Evolutionary conservation across 2,113 vertebrate species (phyloP).

Genomic region (Progne subis): DNA sequence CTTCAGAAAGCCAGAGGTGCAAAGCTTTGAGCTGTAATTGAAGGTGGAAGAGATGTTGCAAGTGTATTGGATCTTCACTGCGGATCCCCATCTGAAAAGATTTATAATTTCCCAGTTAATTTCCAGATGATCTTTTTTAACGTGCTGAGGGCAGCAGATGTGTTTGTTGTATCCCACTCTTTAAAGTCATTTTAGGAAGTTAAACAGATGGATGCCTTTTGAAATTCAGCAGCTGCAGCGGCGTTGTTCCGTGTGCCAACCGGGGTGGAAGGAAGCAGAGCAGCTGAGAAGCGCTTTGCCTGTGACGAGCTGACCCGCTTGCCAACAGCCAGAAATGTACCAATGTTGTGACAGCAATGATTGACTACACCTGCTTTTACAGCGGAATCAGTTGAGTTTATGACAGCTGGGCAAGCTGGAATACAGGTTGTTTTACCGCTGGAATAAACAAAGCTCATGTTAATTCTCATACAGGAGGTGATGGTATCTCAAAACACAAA

Average conservation of each 20-base stretch:
- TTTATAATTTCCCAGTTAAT: background rate
- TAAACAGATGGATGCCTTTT: conserved; percentile 35
- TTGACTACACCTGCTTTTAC: background rate
- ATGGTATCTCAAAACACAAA: background rate
- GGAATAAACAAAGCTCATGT: background rate
- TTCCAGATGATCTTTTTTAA: conserved; percentile 35
- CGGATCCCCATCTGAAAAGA: background rate
- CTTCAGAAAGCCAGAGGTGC: background rate
- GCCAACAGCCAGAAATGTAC: background rate
- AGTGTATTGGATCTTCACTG: background rate
- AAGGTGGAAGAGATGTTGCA: background rate
- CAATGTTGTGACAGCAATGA: background rate
- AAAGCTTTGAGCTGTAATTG: background rate
- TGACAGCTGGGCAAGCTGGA: background rate
- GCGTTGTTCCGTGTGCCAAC: background rate
- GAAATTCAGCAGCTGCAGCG: background rate
- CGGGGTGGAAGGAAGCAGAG: background rate
- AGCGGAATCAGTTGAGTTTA: background rate
- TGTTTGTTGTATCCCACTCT: conserved; percentile 11
- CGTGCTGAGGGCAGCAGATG: conserved; percentile 31
- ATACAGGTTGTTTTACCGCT: background rate
- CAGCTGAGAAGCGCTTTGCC: background rate
- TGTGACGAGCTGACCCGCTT: background rate
- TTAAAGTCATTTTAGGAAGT: conserved; percentile 21
- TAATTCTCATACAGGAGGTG: background rate